A percentile compares a stretch with the other conserved stretches of the same genome.
Conservation (phyloP, 2,797 vertebrate species). For the Notolepis coatsorum region DNA sequence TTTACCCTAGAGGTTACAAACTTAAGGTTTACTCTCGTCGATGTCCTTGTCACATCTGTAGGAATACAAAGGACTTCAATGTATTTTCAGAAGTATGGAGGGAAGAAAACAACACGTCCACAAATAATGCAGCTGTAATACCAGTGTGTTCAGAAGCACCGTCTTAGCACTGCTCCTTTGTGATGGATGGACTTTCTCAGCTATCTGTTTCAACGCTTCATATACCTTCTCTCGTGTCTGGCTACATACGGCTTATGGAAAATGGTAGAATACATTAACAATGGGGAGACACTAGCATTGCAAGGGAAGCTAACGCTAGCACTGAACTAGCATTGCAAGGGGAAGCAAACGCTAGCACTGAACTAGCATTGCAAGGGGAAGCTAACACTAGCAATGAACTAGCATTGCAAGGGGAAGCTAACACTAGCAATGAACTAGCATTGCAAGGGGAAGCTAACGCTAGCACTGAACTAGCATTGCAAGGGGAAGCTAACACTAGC, state of each 20-base stretch:
- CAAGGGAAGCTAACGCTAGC: slow-evolving; percentile 22
- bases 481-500: slow-evolving; percentile 26
- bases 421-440: slow-evolving; percentile 16
- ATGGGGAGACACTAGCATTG: slow-evolving; percentile 5
- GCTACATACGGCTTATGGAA: not conserved
- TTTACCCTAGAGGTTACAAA: slow-evolving; percentile 91
- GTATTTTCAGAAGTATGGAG: slow-evolving; percentile 72
- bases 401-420: slow-evolving; percentile 19
- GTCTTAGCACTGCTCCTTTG: slow-evolving; percentile 6
- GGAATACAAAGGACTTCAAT: slow-evolving; percentile 87
- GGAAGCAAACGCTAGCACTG: slow-evolving; percentile 26
- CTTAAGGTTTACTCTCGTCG: slow-evolving; percentile 88
- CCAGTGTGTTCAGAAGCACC: slow-evolving; percentile 1
- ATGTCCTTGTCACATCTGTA: slow-evolving; percentile 89
- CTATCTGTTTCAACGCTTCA: slow-evolving; percentile 6
- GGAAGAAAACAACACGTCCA: slow-evolving; percentile 50
- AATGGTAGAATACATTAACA: slow-evolving; percentile 18
- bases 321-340: slow-evolving; percentile 13
- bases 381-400: slow-evolving; percentile 20
- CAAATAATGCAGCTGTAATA: slow-evolving; percentile 44
- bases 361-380: slow-evolving; percentile 7
- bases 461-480: slow-evolving; percentile 16
- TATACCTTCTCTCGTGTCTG: not conserved
- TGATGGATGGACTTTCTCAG: slow-evolving; percentile 1
- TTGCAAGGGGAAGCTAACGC: slow-evolving; percentile 24